Evolutionary conservation across 1,140 invertebrate genomes (phyloP), one percentile per base, ranked within the genome.

Genomic region (Diachasmimorpha longicaudata): DNA sequence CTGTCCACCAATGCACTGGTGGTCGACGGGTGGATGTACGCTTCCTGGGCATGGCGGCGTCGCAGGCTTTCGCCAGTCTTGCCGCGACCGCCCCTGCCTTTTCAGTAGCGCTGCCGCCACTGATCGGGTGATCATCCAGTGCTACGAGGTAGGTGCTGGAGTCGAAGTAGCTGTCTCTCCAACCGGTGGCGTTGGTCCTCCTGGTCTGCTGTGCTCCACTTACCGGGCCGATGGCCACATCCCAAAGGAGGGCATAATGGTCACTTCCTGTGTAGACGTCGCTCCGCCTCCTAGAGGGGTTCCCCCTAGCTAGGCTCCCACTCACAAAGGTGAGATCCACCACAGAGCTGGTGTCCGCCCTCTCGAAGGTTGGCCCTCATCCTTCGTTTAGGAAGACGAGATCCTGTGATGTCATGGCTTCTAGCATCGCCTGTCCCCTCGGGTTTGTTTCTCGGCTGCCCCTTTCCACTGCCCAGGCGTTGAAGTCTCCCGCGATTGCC

Each of bases 321-420:
- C 74, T 77, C n/a, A 72, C 70, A 31, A 76, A 72, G 36, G 75
- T 76, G n/a, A 76, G 75, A 23, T 76, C 75, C 14, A 76, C 68
- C 2, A 76, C 42, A 3, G 69, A 76, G 11, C 14, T 71, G 4
- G 68, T 52, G 21, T 66, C 25, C 9, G 69, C 52, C 63, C 55
- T 79, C 0, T 21, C 25, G 23, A 70, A 77, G 0, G 78, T 77
- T 0, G 75, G 75, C 16, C 21, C 36, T 6, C 3, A 48, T 0
- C 78, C 75, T 0, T 13, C 46, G 66, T 77, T 76, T 1, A 79
- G 52, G n/a, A 79, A 25, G 4, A 72, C 70, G 11, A 79, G 19
- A 23, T 79, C 75, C 42, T 70, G n/a, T 4, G 4, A 48, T 1
- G 75, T 14, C 71, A 79, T 79, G 23, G 70, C 70, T 37, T 79